Percentiles rank a stretch among this genome's conserved stretches.
Conservation (phyloP, 35 echinoderm and acorn worm species). For the Holothuria glaberrima region DNA sequence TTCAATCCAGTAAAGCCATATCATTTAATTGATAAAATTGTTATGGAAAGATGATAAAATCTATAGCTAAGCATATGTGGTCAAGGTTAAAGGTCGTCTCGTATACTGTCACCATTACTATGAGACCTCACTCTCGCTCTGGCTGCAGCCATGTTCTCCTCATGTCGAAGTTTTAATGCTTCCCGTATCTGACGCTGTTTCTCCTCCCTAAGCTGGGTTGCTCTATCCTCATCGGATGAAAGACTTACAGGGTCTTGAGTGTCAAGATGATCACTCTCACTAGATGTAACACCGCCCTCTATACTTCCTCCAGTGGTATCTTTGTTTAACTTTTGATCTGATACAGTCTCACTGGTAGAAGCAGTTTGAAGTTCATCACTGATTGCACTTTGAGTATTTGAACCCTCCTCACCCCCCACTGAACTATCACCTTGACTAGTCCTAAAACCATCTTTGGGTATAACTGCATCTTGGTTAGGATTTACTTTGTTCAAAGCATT, state of each 20-base stretch:
- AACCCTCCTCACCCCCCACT: background rate
- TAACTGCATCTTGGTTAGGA: constrained; percentile 6
- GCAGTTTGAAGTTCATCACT: background rate
- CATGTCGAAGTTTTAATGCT: background rate
- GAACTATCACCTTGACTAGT: background rate
- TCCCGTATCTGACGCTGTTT: background rate
- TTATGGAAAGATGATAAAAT: no score
- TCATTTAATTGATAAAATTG: no score
- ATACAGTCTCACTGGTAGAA: background rate
- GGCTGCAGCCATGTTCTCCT: background rate
- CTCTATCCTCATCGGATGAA: background rate
- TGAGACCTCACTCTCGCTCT: background rate
- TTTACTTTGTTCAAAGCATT: constrained; percentile 47
- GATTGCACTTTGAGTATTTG: background rate
- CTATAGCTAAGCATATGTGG: no score
- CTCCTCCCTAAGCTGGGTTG: background rate
- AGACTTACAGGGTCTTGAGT: background rate
- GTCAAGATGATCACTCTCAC: background rate
- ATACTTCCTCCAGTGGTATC: background rate
- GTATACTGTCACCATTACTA: no score
- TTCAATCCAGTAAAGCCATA: no score
- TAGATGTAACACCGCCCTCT: background rate
- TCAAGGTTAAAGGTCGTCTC: no score
- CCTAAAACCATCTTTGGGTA: background rate
- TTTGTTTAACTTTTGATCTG: background rate